These are phyloP conservation scores for Ctenoplectra terminalis DNA, from an alignment of 1,140 invertebrate species.

Conservation along the genomic window DNA sequence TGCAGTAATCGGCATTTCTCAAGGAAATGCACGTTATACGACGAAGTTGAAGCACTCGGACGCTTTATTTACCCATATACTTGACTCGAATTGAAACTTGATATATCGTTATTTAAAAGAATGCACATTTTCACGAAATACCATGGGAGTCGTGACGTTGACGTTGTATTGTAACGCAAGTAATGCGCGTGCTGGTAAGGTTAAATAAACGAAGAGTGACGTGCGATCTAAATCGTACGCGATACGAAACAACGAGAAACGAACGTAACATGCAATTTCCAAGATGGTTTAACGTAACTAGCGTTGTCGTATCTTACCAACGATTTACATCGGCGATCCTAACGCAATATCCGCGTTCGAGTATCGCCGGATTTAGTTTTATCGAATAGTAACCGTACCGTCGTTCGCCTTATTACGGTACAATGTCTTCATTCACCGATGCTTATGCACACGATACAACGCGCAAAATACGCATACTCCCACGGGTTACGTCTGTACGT, in stretches of 20 bases:
- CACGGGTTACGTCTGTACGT: background rate
- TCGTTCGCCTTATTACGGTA: conserved; percentile 27
- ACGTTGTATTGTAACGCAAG: conserved; percentile 36
- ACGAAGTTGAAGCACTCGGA: background rate
- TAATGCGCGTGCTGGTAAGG: conserved; percentile 44
- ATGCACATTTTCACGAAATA: conserved; percentile 1
- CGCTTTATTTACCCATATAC: conserved; percentile 15
- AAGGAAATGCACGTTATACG: background rate
- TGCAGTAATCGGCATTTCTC: background rate
- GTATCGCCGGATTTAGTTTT: conserved; percentile 16
- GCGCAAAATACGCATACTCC: background rate
- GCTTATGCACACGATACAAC: conserved; percentile 16
- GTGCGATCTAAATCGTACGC: conserved; percentile 49
- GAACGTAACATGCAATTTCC: conserved; percentile 41
- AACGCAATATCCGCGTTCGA: conserved; percentile 39
- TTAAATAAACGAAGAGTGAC: conserved; percentile 50
- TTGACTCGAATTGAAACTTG: background rate
- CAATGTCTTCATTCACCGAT: conserved; percentile 47
- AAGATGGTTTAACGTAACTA: conserved; percentile 38
- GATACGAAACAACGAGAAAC: conserved; percentile 48
- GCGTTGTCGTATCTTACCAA: conserved; percentile 19
- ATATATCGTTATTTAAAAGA: conserved; percentile 38
- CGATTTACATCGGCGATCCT: conserved; percentile 11
- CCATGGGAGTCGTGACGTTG: conserved; percentile 23
- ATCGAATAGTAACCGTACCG: conserved; percentile 21